Percentiles rank a stretch among this genome's conserved stretches.
These are phyloP conservation scores for Boloria euphrosyne DNA, from an alignment of 2,888 invertebrate species.

Conservation along the genomic window DNA sequence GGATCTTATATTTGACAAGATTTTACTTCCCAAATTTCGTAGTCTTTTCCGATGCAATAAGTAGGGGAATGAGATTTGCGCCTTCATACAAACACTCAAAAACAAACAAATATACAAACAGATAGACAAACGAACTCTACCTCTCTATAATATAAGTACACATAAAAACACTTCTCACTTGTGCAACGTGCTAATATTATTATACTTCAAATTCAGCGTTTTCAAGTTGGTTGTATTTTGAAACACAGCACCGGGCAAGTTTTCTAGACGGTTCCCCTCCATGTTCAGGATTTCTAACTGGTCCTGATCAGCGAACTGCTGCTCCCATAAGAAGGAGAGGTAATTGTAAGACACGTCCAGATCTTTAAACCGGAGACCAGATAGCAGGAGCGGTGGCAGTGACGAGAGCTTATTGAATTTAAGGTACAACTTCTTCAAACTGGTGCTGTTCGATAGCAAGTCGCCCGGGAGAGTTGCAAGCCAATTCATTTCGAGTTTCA, in stretches of 20 bases:
- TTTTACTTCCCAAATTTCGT: too few species aligned
- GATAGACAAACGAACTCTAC: too few species aligned
- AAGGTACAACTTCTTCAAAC: conserved; percentile 41
- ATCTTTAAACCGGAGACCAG: conserved; percentile 37
- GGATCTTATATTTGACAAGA: too few species aligned
- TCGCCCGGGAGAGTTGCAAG: conserved; percentile 37
- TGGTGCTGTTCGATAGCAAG: conserved; percentile 41
- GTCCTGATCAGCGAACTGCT: conserved; percentile 7
- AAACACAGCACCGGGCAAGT: conserved; percentile 14
- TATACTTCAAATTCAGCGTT: conserved; percentile 17
- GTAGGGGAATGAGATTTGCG: too few species aligned
- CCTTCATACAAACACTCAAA: too few species aligned
- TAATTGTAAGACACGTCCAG: conserved; percentile 41
- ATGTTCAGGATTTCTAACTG: conserved; percentile 14
- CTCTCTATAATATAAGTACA: too few species aligned
- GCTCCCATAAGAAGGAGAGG: conserved; percentile 1
- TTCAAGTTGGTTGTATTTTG: background rate
- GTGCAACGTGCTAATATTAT: conserved; percentile 20
- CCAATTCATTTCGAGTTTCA: conserved; percentile 43
- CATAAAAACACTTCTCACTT: conserved; percentile 28
- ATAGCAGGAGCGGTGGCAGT: conserved; percentile 40
- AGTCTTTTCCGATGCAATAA: too few species aligned
- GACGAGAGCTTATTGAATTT: conserved; percentile 42
- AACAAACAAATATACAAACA: too few species aligned
- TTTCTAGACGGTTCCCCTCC: conserved; percentile 10